phyloP scores from a whole-genome alignment of 2,888 invertebrate genomes.

The Cosmia trapezina region DNA sequence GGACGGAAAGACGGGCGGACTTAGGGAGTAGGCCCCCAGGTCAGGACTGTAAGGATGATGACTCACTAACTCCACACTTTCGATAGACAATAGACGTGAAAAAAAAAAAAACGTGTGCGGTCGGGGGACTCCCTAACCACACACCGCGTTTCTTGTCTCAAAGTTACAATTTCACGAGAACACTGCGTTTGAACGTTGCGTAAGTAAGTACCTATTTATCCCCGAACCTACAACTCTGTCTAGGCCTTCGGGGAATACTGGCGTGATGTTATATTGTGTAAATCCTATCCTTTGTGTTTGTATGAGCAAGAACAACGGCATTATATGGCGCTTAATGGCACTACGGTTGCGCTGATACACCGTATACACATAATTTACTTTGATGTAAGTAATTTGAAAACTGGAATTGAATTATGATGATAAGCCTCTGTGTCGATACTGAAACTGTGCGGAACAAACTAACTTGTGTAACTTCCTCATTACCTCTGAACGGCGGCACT shows the following conservation, averaged over 20 bases:
- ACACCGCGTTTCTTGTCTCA: too few relatives aligned
- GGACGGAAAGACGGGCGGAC: too few relatives aligned
- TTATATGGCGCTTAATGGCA: background rate
- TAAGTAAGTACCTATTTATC: too few relatives aligned
- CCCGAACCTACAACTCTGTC: too few relatives aligned
- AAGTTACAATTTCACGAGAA: background rate
- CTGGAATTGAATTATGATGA: slow-evolving; percentile 8
- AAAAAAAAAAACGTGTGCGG: too few relatives aligned
- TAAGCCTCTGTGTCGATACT: slow-evolving; percentile 2
- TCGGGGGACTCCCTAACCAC: too few relatives aligned
- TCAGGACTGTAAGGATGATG: too few relatives aligned
- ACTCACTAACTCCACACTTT: too few relatives aligned
- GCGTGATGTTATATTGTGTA: background rate
- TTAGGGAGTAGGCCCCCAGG: too few relatives aligned
- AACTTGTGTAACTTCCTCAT: slow-evolving; percentile 41
- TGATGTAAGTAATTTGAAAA: background rate
- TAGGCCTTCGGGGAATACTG: background rate
- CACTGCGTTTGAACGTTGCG: background rate
- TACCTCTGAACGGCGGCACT: slow-evolving; percentile 33
- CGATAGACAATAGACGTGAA: too few relatives aligned
- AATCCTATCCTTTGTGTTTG: background rate
- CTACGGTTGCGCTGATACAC: background rate
- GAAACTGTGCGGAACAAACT: slow-evolving; percentile 19
- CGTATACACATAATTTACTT: background rate
- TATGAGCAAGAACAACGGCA: background rate